Evolutionary conservation across 2,888 invertebrate genomes (phyloP).

Genomic region (Drosophila kokeensis): DNA sequence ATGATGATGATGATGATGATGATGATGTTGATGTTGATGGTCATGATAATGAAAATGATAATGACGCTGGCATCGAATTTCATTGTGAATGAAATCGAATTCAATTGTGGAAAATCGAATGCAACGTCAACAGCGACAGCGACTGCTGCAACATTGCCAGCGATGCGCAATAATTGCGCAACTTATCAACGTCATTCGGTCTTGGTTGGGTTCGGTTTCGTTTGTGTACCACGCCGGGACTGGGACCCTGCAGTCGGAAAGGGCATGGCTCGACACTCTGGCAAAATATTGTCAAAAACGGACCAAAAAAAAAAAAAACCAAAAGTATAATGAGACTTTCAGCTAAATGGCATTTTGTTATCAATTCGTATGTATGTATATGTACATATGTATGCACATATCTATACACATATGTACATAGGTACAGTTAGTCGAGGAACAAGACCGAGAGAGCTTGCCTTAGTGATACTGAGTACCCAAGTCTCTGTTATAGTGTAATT

Average conservation of each 20-base stretch:
- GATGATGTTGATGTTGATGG: conserved; percentile 35
- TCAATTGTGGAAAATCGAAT: conserved; percentile 61
- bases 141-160: conserved; percentile 28
- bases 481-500: neutral
- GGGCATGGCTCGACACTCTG: conserved; percentile 14
- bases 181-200: conserved; percentile 63
- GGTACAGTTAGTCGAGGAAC: neutral
- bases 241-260: neutral
- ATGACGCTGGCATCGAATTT: conserved; percentile 52
- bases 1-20: conserved; percentile 46
- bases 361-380: conserved; percentile 23
- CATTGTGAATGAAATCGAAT: conserved; percentile 66
- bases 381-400: conserved; percentile 6
- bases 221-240: conserved; percentile 1
- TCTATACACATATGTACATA: neutral
- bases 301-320: neutral
- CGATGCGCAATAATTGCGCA: conserved; percentile 67
- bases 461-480: neutral
- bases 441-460: neutral
- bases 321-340: conserved; percentile 42
- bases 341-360: conserved; percentile 42
- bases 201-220: conserved; percentile 5
- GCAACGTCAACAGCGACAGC: conserved; percentile 34
- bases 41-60: conserved; percentile 47
- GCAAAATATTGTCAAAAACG: conserved; percentile 13